Conservation (phyloP, 2,888 invertebrate species). For the Lasioglossum figueresi region DNA sequence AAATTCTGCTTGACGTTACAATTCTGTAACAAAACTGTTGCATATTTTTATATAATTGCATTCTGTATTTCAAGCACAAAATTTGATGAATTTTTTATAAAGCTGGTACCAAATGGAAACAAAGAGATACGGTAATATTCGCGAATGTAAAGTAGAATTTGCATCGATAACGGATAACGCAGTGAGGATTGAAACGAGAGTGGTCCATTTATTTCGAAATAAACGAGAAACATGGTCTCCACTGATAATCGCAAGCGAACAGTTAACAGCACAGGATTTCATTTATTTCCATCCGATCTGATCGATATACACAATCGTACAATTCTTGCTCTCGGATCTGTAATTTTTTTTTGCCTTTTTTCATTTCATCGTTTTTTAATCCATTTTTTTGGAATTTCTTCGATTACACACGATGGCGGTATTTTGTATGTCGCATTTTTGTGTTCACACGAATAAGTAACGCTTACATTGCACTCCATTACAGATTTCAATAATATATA, state of each 20-base stretch:
- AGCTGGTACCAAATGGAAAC: not conserved
- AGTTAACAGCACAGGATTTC: slow-evolving; percentile 50
- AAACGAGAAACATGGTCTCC: slow-evolving; percentile 21
- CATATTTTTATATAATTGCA: not conserved
- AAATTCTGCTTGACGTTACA: not conserved
- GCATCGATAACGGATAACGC: not conserved
- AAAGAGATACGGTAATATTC: not conserved
- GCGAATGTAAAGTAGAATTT: not conserved
- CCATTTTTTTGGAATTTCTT: slow-evolving; percentile 16
- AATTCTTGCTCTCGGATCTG: slow-evolving; percentile 37
- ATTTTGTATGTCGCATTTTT: slow-evolving; percentile 36
- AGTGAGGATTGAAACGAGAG: not conserved
- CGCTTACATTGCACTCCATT: slow-evolving; percentile 82
- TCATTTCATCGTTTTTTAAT: not conserved
- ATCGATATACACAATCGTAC: slow-evolving; percentile 57
- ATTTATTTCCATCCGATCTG: slow-evolving; percentile 49
- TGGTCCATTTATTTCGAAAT: slow-evolving; percentile 17
- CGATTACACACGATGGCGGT: slow-evolving; percentile 65
- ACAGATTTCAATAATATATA: slow-evolving; percentile 79
- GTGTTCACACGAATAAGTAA: slow-evolving; percentile 80
- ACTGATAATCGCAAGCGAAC: slow-evolving; percentile 28
- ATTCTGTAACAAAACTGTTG: not conserved
- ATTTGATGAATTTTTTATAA: not conserved
- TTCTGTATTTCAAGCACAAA: not conserved
- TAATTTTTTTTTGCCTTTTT: not conserved